Conservation (phyloP, 2,113 vertebrate species). For the Stictonetta naevosa region DNA sequence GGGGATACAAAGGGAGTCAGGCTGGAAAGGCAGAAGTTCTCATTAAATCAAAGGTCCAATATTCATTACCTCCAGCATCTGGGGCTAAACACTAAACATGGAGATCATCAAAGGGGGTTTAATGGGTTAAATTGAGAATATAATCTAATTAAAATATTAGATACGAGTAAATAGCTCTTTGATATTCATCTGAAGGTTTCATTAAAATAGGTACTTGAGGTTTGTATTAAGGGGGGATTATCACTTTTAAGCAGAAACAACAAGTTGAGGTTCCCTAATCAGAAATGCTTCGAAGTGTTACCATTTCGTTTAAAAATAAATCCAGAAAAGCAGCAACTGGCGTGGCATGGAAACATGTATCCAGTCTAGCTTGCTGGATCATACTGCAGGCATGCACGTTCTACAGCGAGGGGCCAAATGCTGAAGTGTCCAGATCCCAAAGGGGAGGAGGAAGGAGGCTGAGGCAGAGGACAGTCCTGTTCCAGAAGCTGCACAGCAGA, state of each 20-base stretch:
- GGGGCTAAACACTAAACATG: slow-evolving; percentile 95
- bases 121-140: slow-evolving; percentile 99
- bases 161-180: slow-evolving; percentile 96
- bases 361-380: background rate
- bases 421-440: background rate
- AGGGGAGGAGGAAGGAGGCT: background rate
- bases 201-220: slow-evolving; percentile 90
- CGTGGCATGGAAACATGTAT: background rate
- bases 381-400: fast-evolving
- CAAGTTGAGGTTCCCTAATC: slow-evolving; percentile 78
- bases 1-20: slow-evolving; percentile 87
- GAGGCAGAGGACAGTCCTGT: background rate
- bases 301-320: slow-evolving; percentile 51
- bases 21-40: slow-evolving; percentile 89
- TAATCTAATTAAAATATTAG: slow-evolving; percentile 99
- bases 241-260: slow-evolving; percentile 84
- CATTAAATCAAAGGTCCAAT: slow-evolving; percentile 94
- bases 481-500: background rate
- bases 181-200: slow-evolving; percentile 96
- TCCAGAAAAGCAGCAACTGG: slow-evolving; percentile 7
- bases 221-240: slow-evolving; percentile 83
- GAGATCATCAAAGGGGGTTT: slow-evolving; percentile 93
- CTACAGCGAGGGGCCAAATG: background rate
- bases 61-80: slow-evolving; percentile 93
- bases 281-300: slow-evolving; percentile 77